A percentile compares a stretch with the other conserved stretches of the same genome.
phyloP scores from a whole-genome alignment of 2,888 invertebrate genomes.

The Callyntrura sp. region DNA sequence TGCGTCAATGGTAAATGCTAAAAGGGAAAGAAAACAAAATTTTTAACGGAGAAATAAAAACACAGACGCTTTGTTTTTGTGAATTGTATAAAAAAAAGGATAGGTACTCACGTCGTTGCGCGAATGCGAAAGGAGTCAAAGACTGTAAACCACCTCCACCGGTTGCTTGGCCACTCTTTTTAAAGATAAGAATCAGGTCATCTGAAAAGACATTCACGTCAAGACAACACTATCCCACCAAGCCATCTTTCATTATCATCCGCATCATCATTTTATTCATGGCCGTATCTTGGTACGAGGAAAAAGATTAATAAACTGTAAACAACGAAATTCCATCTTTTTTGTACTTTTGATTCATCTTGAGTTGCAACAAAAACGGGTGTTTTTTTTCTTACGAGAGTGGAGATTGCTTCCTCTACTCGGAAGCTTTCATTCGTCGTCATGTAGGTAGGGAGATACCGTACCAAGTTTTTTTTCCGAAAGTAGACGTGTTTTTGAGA shows the following conservation, averaged over 20 bases:
- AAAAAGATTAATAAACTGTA: neutral
- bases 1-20: too few relatives aligned
- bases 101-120: neutral
- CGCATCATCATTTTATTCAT: constrained; percentile 14
- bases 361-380: neutral
- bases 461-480: neutral
- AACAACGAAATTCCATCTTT: neutral
- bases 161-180: constrained; percentile 63
- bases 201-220: constrained; percentile 59
- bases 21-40: constrained; percentile 47
- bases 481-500: neutral
- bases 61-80: constrained; percentile 35
- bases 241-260: constrained; percentile 20
- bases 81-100: neutral
- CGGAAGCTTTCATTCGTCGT: neutral
- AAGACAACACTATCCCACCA: constrained; percentile 48
- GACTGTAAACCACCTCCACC: constrained; percentile 39
- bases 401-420: neutral
- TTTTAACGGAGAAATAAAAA: constrained; percentile 53
- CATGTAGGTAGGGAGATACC: neutral
- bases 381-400: neutral
- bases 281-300: neutral
- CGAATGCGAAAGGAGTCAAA: neutral
- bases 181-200: constrained; percentile 79
- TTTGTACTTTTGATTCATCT: neutral